phyloP scores from a whole-genome alignment of 1,140 invertebrate species.

The Cydia strobilella region DNA sequence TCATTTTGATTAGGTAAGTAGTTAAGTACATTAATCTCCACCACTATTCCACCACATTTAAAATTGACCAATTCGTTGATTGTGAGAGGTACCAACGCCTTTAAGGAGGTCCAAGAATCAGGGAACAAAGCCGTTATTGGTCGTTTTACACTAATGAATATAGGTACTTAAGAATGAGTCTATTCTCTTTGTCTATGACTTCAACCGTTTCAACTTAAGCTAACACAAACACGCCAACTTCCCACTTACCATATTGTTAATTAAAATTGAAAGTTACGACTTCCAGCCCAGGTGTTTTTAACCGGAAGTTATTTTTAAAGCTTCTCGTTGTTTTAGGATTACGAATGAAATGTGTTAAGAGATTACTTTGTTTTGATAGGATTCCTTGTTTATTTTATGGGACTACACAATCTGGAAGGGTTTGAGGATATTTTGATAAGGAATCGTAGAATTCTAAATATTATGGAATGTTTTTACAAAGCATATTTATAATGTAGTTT shows the following conservation, averaged over 20 bases:
- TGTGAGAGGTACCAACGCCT: too few species aligned
- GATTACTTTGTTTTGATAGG: conserved; percentile 8
- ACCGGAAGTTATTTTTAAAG: not conserved
- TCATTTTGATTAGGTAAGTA: too few species aligned
- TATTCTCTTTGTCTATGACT: too few species aligned
- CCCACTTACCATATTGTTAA: not conserved
- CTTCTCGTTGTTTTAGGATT: conserved; percentile 4
- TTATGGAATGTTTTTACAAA: not conserved
- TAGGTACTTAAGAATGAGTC: too few species aligned
- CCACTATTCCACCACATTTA: too few species aligned
- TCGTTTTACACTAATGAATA: too few species aligned
- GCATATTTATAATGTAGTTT: too few species aligned
- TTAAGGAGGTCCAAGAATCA: too few species aligned
- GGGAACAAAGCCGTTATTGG: too few species aligned
- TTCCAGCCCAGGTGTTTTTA: conserved; percentile 6
- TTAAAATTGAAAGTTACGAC: not conserved
- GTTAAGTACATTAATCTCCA: too few species aligned
- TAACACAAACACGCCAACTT: conserved; percentile 2
- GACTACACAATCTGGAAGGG: not conserved
- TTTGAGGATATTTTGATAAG: not conserved
- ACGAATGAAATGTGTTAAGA: not conserved
- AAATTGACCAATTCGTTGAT: too few species aligned
- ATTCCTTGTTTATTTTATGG: not conserved
- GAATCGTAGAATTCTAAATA: not conserved
- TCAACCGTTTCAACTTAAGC: not conserved